Base-by-base conservation (phyloP, 2,888 invertebrate genomes). In the Calameuta idolon region DNA sequence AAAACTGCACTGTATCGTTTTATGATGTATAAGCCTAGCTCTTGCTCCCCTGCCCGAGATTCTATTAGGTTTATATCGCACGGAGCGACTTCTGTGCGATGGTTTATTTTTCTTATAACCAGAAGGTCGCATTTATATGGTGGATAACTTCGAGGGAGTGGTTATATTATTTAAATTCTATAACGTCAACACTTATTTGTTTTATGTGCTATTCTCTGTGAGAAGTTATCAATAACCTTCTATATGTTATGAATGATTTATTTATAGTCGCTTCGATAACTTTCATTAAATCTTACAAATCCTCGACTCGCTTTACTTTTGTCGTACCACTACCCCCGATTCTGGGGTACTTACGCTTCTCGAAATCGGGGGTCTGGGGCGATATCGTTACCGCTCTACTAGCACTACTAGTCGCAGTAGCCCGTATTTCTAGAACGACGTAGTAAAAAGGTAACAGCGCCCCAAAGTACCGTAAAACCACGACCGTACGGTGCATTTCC, bases 391-490 rank as follows among this genome's bases (percentile, higher is more conserved):
- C 55, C 55, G 55, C 55, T 55, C 55, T 55, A 23, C 23, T 23
- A 23, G 9, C 35, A 69, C 12, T 69, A 75, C 69, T 33, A 75
- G 40, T n/a, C 30, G 55, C 73, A 75, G 71, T 76, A 55, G 55
- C 23, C 69, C 84, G 87, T 86, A 85, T 87, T 88, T 88, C 85
- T 85, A 82, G 85, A 89, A 89, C 88, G 88, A 88, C 85, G 90
- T 81, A 90, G 91, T 91, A 91, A 91, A 91, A 91, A 89, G 88
- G 89, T 91, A 90, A 91, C 89, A 88, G 87, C 88, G 84, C 87
- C 87, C 91, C 83, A 86, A 91, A 91, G 91, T 91, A 87, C 90
- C 90, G 89, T 91, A 91, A 91, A 91, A 90, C 89, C 89, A 85
- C 83, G 87, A 89, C 83, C 90, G 89, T 89, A 90, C 89, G 90